Base-by-base conservation (phyloP, 1,140 invertebrate genomes). In the Drosophila rufa region DNA sequence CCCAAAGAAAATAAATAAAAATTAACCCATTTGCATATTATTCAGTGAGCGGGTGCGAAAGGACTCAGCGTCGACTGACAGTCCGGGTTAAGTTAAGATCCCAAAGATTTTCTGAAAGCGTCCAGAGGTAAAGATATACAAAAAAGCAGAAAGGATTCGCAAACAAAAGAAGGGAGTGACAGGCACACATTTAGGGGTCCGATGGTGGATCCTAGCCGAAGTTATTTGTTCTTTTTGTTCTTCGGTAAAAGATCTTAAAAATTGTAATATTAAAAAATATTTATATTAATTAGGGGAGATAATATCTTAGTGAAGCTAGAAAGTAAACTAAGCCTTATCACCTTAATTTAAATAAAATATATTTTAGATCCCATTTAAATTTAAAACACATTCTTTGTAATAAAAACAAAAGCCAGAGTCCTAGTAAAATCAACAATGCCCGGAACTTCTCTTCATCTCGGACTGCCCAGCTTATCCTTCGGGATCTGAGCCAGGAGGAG, bases 21-120 rank as follows among this genome's bases (percentile, higher is more conserved):
- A 87, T 89, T 89, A 89, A 84, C 80, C 80, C 82, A 87, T 87
- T 87, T 87, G 80, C 84, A 89, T 84, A 84, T 89, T 87, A 67
- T 53, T 84, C 66, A 89, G 73, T 69, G 43, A 70, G 77, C 80
- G 83, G 80, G 64, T 67, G 70, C 67, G 66, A 83, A 80, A 87
- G 76, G 83, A 82, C 71, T 77, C 45, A 73, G 47, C 27, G n/a
- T 64, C 51, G 74, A 78, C 69, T 61, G 60, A 71, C 79, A 76
- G 69, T n/a, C 68, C 17, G 62, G 62, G 40, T 68, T 70, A 68
- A 55, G 64, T 25, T 68, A 46, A 51, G 47, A 70, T 70, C 67
- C 67, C 62, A 42, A 68, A 68, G 67, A 45, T 46, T 55, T 70
- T 36, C 48, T 30, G n/a, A 68, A 55, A 68, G 40, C 60, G 40